These are phyloP conservation scores for Pavo muticus DNA, from an alignment of 2,113 vertebrate species.

Conservation along the genomic window DNA sequence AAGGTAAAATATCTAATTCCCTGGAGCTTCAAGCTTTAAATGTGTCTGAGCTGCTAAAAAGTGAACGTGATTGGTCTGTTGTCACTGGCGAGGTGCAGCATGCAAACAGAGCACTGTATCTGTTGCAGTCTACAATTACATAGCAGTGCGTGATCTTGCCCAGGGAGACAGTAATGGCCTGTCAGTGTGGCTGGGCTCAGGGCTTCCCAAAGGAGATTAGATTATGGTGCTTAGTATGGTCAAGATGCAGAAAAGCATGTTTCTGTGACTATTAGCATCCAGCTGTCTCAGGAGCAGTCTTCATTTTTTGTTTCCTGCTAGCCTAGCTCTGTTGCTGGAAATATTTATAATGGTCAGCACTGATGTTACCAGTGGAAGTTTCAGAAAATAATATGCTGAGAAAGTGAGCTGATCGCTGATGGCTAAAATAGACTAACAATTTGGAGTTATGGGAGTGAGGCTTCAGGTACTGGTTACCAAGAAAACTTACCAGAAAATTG, in stretches of 20 bases:
- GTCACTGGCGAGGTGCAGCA: background rate
- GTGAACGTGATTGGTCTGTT: background rate
- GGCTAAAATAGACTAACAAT: background rate
- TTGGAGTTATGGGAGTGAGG: background rate
- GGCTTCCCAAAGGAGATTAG: background rate
- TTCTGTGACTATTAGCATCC: background rate
- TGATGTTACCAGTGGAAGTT: background rate
- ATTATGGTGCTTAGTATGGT: background rate
- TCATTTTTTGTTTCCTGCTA: background rate
- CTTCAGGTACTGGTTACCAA: background rate
- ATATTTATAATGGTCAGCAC: background rate
- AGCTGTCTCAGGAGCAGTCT: background rate
- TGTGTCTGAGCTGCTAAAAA: background rate
- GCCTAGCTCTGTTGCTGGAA: background rate
- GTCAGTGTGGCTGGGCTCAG: background rate
- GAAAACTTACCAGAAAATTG: background rate
- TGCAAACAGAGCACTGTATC: background rate
- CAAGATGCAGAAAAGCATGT: background rate
- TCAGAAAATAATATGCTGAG: background rate
- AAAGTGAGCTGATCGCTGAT: background rate
- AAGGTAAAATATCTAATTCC: constrained; percentile 15
- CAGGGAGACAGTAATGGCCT: background rate
- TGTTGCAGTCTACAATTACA: background rate
- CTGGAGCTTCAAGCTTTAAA: background rate
- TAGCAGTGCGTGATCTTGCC: background rate